A percentile compares a stretch with the other conserved stretches of the same genome.
These are phyloP conservation scores for Diabrotica balteata DNA, from an alignment of 2,888 invertebrate genomes.

Conservation along the genomic window DNA sequence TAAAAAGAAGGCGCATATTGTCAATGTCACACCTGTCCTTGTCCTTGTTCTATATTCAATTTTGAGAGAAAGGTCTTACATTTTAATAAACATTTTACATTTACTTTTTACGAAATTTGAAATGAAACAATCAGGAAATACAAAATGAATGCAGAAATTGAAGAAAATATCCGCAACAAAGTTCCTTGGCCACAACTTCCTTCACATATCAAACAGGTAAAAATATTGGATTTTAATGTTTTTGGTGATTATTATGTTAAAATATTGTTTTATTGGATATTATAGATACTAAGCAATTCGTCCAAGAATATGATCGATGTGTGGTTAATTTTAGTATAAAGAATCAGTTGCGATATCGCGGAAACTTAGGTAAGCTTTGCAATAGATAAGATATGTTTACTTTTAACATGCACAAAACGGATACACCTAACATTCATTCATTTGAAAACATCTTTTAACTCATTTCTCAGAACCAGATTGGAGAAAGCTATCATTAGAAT, in stretches of 20 bases:
- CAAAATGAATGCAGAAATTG: slow-evolving; percentile 78
- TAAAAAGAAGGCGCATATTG: slow-evolving; percentile 5
- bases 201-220: slow-evolving; percentile 80
- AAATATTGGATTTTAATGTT: slow-evolving; percentile 21
- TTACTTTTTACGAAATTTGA: neutral
- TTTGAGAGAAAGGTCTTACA: neutral
- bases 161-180: slow-evolving; percentile 84
- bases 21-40: slow-evolving; percentile 5
- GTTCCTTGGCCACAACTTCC: slow-evolving; percentile 85
- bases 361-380: slow-evolving; percentile 78
- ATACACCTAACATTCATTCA: too few species aligned
- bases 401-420: too few species aligned
- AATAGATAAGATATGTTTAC: slow-evolving; percentile 8
- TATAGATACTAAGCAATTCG: slow-evolving; percentile 84
- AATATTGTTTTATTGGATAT: slow-evolving; percentile 21
- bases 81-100: neutral
- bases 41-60: slow-evolving; percentile 1
- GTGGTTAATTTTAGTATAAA: slow-evolving; percentile 89
- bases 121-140: slow-evolving; percentile 2
- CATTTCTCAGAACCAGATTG: too few species aligned
- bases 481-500: too few species aligned
- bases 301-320: slow-evolving; percentile 88
- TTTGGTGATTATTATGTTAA: slow-evolving; percentile 9
- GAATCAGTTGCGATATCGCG: slow-evolving; percentile 89
- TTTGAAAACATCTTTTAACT: too few species aligned